Conservation (phyloP, 2,797 vertebrate genomes). For the Leptoclinus maculatus region DNA sequence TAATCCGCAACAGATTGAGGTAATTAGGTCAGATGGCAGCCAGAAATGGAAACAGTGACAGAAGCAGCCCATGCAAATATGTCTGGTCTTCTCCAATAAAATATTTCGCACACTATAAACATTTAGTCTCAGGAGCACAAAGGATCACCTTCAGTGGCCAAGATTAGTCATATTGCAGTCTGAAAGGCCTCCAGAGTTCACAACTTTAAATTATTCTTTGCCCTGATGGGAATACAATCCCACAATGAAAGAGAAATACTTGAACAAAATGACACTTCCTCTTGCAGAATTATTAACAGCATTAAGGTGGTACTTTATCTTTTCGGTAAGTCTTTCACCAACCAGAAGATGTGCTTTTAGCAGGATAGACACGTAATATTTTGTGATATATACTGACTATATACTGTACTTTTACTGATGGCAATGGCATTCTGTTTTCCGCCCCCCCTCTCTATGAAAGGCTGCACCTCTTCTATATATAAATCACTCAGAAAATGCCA, state of each 20-base stretch:
- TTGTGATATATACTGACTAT: not conserved
- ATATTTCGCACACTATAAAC: conserved; percentile 60
- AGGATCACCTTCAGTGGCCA: conserved; percentile 28
- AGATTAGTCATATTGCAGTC: conserved; percentile 45
- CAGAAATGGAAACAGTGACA: conserved; percentile 56
- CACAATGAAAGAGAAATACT: conserved; percentile 1
- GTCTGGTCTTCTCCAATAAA: conserved; percentile 42
- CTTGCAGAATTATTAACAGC: conserved; percentile 7
- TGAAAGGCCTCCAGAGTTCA: conserved; percentile 32
- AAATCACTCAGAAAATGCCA: conserved; percentile 49
- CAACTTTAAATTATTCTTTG: conserved; percentile 10
- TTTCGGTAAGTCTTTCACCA: not conserved
- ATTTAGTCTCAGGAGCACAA: conserved; percentile 60
- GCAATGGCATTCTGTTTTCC: conserved; percentile 24
- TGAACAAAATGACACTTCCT: not conserved
- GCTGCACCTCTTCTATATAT: conserved; percentile 50
- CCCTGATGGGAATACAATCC: conserved; percentile 6
- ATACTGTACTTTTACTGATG: conserved; percentile 8
- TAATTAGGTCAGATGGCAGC: conserved; percentile 52
- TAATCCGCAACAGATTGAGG: conserved; percentile 47
- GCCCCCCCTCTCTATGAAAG: conserved; percentile 27
- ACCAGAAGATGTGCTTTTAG: conserved; percentile 12
- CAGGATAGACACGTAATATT: conserved; percentile 3
- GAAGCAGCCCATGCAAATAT: conserved; percentile 47
- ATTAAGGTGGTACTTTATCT: not conserved